phyloP scores from a whole-genome alignment of 2,797 vertebrate species.

The Remorina albescens region DNA sequence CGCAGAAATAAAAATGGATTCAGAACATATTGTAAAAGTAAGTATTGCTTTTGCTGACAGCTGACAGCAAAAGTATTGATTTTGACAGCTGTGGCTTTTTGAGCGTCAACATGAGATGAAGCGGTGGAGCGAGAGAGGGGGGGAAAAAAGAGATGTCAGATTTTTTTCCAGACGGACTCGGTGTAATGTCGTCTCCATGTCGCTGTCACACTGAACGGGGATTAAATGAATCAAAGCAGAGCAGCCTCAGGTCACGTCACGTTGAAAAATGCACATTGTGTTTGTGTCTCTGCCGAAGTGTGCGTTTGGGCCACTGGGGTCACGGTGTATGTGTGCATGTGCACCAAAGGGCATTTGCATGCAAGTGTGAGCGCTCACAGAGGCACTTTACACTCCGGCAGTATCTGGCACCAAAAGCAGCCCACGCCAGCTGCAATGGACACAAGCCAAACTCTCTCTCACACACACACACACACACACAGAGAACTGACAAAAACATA shows the following conservation, averaged over 20 bases:
- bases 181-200: neutral
- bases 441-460: slow-evolving; percentile 56
- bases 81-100: neutral
- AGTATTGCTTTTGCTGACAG: neutral
- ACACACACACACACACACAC: slow-evolving; percentile 36
- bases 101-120: slow-evolving; percentile 5
- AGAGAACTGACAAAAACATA: slow-evolving; percentile 45
- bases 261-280: neutral
- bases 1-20: too few relatives aligned
- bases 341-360: slow-evolving; percentile 25
- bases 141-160: neutral
- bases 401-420: slow-evolving; percentile 81
- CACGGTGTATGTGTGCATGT: slow-evolving; percentile 26
- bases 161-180: neutral
- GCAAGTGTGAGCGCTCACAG: slow-evolving; percentile 22
- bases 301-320: slow-evolving; percentile 31
- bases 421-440: slow-evolving; percentile 81
- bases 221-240: neutral
- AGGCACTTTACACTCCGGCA: slow-evolving; percentile 68
- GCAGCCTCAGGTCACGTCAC: neutral
- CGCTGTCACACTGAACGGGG: neutral
- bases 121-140: too few relatives aligned
- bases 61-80: neutral
- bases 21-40: neutral
- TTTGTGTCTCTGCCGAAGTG: slow-evolving; percentile 26